A percentile compares a stretch with the other conserved stretches of the same genome.
These are phyloP conservation scores for Lathamus discolor DNA, from an alignment of 2,113 vertebrate species.

Conservation along the genomic window DNA sequence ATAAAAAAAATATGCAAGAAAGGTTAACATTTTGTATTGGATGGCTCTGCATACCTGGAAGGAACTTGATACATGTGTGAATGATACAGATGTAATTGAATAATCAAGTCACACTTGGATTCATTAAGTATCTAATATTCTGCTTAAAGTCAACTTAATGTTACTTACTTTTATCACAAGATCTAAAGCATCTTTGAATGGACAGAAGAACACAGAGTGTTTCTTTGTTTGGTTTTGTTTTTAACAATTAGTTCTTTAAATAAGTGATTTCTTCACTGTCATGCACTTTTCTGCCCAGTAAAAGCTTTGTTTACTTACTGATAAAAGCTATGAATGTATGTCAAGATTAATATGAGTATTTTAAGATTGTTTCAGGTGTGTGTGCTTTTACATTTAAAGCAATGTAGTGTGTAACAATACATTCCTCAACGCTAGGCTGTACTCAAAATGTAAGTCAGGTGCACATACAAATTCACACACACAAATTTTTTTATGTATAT, in stretches of 20 bases:
- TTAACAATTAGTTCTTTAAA: neutral
- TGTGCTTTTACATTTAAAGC: neutral
- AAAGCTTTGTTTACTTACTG: neutral
- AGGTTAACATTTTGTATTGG: neutral
- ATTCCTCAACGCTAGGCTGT: neutral
- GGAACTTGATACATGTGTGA: neutral
- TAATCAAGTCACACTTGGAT: accelerated
- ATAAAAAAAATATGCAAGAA: neutral
- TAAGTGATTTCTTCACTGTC: neutral
- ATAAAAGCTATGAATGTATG: neutral
- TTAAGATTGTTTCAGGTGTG: neutral
- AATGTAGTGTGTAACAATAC: neutral
- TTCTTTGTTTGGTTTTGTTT: neutral
- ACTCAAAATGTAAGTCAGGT: neutral
- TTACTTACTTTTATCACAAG: neutral
- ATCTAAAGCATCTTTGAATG: neutral
- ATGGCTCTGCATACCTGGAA: neutral
- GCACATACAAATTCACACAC: accelerated
- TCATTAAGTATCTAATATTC: neutral
- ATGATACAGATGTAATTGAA: neutral
- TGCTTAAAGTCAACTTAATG: neutral
- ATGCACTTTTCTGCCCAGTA: neutral
- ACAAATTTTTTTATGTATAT: neutral
- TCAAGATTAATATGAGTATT: neutral
- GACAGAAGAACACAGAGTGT: neutral